These are phyloP conservation scores for Lepetodrilus schrolli DNA, from an alignment of 2,888 invertebrate species.

Conservation along the genomic window DNA sequence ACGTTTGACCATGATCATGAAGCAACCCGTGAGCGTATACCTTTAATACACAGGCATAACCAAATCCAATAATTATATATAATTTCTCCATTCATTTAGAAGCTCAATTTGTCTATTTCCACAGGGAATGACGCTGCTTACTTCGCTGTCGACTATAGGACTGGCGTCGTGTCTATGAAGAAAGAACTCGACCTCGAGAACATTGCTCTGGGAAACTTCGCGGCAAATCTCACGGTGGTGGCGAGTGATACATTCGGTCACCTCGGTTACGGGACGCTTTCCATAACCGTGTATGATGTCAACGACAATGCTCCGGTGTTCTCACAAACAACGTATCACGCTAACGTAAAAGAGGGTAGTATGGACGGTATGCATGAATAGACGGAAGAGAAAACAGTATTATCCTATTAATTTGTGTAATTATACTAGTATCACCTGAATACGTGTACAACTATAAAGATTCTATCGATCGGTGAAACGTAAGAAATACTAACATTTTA, in stretches of 20 bases:
- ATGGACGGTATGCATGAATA: not conserved
- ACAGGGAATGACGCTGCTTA: not conserved
- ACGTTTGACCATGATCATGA: no score
- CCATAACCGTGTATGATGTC: not conserved
- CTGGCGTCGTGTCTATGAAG: not conserved
- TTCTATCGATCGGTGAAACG: no score
- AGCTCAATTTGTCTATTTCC: not conserved
- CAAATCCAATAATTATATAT: not conserved
- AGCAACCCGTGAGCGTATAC: no score
- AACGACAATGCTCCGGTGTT: constrained; percentile 3
- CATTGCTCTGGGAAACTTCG: not conserved
- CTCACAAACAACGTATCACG: not conserved
- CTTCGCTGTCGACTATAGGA: not conserved
- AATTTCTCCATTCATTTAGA: not conserved
- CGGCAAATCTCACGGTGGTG: not conserved
- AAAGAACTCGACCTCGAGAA: not conserved
- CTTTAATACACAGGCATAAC: not conserved
- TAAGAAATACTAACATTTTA: no score
- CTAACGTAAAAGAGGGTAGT: not conserved
- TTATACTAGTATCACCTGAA: no score
- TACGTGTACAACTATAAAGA: no score
- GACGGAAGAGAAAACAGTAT: no score
- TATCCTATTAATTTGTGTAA: no score
- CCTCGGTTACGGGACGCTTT: not conserved
- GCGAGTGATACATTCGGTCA: not conserved